Conservation (phyloP, 1,140 invertebrate genomes). For the Orchesella cincta region DNA sequence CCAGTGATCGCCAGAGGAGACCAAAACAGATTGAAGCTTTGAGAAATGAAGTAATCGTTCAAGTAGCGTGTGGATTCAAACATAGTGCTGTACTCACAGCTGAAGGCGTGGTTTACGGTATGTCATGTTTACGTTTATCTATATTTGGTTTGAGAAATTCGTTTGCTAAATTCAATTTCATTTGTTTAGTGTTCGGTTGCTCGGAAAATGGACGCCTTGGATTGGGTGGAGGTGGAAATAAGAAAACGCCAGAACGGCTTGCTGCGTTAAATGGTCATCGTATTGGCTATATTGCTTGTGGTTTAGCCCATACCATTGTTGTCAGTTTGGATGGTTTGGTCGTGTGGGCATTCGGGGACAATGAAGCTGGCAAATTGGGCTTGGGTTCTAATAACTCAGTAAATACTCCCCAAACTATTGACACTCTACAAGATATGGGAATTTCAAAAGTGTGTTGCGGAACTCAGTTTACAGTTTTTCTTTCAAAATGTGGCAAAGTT, state of each 20-base stretch:
- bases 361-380: slow-evolving; percentile 65
- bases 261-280: slow-evolving; percentile 58
- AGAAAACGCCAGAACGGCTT: slow-evolving; percentile 66
- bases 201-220: slow-evolving; percentile 69
- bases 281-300: slow-evolving; percentile 57
- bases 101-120: slow-evolving; percentile 68
- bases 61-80: slow-evolving; percentile 69
- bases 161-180: no score
- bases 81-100: slow-evolving; percentile 68
- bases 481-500: slow-evolving; percentile 64
- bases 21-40: slow-evolving; percentile 69
- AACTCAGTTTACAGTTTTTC: slow-evolving; percentile 67
- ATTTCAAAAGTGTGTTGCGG: slow-evolving; percentile 68
- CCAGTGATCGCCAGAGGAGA: slow-evolving; percentile 66
- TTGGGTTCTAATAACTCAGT: slow-evolving; percentile 34
- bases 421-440: slow-evolving; percentile 61
- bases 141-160: no score
- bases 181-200: slow-evolving; percentile 56
- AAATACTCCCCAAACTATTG: slow-evolving; percentile 57
- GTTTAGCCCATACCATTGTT: slow-evolving; percentile 62
- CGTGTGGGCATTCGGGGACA: slow-evolving; percentile 71
- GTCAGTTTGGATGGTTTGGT: slow-evolving; percentile 62
- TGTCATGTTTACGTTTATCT: no score
- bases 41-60: slow-evolving; percentile 66
- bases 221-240: slow-evolving; percentile 64